These are phyloP conservation scores for Belonocnema kinseyi DNA, from an alignment of 1,140 invertebrate species.

Conservation along the genomic window DNA sequence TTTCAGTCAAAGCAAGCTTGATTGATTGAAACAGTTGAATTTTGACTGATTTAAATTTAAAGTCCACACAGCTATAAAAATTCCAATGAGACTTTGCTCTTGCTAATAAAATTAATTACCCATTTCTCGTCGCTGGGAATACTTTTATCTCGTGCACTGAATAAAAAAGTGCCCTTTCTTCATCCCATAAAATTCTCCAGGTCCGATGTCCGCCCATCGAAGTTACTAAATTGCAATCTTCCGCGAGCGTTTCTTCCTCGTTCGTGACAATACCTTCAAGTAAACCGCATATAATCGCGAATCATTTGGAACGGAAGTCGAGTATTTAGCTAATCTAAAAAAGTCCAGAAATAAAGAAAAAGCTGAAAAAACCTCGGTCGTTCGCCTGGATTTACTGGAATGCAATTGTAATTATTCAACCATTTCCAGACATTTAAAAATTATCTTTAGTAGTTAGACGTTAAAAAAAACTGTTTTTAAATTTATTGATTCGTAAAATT, in stretches of 20 bases:
- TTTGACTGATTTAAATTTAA: too few relatives aligned
- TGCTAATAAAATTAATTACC: constrained; percentile 3
- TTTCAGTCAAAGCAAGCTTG: too few relatives aligned
- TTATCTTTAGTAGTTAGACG: too few relatives aligned
- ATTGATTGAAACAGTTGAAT: too few relatives aligned
- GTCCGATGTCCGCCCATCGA: constrained; percentile 8
- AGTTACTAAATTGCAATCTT: constrained; percentile 11
- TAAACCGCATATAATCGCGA: constrained; percentile 48
- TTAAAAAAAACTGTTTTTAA: too few relatives aligned
- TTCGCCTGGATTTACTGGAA: too few relatives aligned
- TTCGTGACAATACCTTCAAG: constrained; percentile 44
- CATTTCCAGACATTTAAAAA: too few relatives aligned
- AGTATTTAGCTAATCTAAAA: constrained; percentile 41
- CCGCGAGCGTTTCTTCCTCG: neutral
- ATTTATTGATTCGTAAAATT: too few relatives aligned
- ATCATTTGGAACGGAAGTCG: constrained; percentile 52
- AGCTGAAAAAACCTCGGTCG: neutral
- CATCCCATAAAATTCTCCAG: neutral
- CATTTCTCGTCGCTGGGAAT: neutral
- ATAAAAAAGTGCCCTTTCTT: constrained; percentile 3
- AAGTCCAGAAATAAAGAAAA: constrained; percentile 17
- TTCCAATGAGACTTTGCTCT: neutral
- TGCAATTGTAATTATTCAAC: too few relatives aligned
- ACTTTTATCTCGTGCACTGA: constrained; percentile 5
- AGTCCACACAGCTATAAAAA: neutral